Evolutionary conservation across 2,888 invertebrate genomes (phyloP).

Genomic region (Apotomis capreana): DNA sequence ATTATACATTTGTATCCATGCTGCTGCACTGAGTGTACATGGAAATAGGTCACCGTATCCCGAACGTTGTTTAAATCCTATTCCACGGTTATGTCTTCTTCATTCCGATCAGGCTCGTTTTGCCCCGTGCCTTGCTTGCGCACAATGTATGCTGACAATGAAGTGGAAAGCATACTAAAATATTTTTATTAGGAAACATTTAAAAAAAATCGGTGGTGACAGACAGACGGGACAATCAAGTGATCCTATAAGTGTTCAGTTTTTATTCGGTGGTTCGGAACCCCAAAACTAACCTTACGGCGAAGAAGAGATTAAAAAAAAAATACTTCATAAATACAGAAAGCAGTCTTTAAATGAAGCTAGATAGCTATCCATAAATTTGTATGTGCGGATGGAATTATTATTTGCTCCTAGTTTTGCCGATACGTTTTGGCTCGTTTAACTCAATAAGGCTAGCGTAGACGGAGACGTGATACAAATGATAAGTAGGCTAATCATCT

Average conservation of each 20-base stretch:
- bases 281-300: too few relatives aligned
- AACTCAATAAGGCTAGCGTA: slow-evolving; percentile 4
- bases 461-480: not conserved
- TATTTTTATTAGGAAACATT: too few relatives aligned
- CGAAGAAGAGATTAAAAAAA: too few relatives aligned
- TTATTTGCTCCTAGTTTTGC: not conserved
- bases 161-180: slow-evolving; percentile 5
- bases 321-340: not conserved
- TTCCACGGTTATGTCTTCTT: not conserved
- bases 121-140: slow-evolving; percentile 1
- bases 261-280: too few relatives aligned
- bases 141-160: slow-evolving; percentile 16
- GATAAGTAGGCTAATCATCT: slow-evolving; percentile 1
- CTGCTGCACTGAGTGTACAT: not conserved
- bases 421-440: slow-evolving; percentile 1
- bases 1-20: not conserved
- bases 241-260: too few relatives aligned
- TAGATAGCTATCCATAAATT: not conserved
- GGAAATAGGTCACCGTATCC: slow-evolving; percentile 7
- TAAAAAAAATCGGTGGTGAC: too few relatives aligned
- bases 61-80: slow-evolving; percentile 13
- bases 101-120: slow-evolving; percentile 26
- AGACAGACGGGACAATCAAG: too few relatives aligned
- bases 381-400: not conserved
- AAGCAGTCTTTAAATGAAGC: not conserved